phyloP scores from a whole-genome alignment of 2,797 vertebrate genomes.

The Aythya fuligula region DNA sequence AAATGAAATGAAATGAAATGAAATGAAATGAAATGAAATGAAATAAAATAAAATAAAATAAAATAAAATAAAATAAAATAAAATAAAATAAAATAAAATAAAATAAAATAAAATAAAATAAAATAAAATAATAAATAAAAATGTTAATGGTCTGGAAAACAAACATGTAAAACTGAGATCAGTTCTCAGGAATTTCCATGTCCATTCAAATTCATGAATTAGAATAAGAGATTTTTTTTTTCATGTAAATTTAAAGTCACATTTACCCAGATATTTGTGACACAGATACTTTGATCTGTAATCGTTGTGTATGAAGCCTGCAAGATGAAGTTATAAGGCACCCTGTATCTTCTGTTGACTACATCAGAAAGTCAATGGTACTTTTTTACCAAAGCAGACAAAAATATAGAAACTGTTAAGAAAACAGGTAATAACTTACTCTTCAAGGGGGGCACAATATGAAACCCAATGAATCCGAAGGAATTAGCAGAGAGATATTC shows the following conservation, averaged over 20 bases:
- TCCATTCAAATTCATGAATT: not conserved
- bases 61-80: too few species aligned
- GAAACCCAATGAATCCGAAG: not conserved
- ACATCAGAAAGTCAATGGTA: not conserved
- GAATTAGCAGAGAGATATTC: not conserved
- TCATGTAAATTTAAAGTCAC: not conserved
- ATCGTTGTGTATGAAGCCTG: not conserved
- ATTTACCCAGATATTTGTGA: not conserved
- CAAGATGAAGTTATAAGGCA: not conserved
- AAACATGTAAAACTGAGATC: not conserved
- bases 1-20: not conserved
- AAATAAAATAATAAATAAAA: not conserved
- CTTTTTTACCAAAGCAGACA: not conserved
- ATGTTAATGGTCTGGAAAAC: not conserved
- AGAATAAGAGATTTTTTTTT: not conserved
- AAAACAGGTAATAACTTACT: not conserved
- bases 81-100: not conserved
- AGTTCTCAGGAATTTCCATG: not conserved
- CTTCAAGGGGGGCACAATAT: not conserved
- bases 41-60: not conserved
- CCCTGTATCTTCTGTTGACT: not conserved
- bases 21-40: too few species aligned
- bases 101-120: too few species aligned
- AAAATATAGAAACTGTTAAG: not conserved
- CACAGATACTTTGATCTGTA: not conserved